Conservation (phyloP, 2,113 vertebrate genomes). For the Ptilorrhoa leucosticta region DNA sequence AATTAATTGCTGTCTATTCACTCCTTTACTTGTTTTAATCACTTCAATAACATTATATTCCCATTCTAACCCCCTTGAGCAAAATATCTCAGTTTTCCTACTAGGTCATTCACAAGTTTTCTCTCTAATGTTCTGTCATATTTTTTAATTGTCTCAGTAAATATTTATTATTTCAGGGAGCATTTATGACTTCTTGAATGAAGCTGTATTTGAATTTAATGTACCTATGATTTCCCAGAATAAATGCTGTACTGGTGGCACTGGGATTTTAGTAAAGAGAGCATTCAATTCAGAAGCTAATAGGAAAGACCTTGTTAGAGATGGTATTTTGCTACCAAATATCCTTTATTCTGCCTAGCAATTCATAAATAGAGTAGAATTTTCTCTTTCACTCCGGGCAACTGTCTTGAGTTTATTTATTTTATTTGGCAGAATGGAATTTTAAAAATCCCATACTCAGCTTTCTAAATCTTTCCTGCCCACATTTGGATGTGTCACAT, state of each 20-base stretch:
- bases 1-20: slow-evolving; percentile 12
- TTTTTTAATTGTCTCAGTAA: slow-evolving; percentile 41
- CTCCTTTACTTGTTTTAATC: slow-evolving; percentile 28
- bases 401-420: background rate
- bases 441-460: background rate
- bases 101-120: slow-evolving; percentile 52
- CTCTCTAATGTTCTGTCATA: slow-evolving; percentile 15
- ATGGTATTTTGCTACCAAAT: background rate
- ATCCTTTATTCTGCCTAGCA: background rate
- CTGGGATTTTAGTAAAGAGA: background rate
- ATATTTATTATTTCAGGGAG: slow-evolving; percentile 54
- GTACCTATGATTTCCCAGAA: slow-evolving; percentile 6
- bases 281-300: background rate
- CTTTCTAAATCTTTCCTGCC: background rate
- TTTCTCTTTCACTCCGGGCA: background rate
- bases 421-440: background rate
- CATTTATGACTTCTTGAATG: slow-evolving; percentile 22
- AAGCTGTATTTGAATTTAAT: slow-evolving; percentile 25
- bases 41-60: slow-evolving; percentile 3
- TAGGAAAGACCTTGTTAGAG: background rate
- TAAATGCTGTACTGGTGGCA: slow-evolving; percentile 3
- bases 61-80: slow-evolving; percentile 27
- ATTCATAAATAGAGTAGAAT: background rate
- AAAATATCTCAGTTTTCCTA: slow-evolving; percentile 47
- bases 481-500: background rate